phyloP scores from a whole-genome alignment of 2,113 vertebrate genomes.

The Poeciliopsis turrubarensis region DNA sequence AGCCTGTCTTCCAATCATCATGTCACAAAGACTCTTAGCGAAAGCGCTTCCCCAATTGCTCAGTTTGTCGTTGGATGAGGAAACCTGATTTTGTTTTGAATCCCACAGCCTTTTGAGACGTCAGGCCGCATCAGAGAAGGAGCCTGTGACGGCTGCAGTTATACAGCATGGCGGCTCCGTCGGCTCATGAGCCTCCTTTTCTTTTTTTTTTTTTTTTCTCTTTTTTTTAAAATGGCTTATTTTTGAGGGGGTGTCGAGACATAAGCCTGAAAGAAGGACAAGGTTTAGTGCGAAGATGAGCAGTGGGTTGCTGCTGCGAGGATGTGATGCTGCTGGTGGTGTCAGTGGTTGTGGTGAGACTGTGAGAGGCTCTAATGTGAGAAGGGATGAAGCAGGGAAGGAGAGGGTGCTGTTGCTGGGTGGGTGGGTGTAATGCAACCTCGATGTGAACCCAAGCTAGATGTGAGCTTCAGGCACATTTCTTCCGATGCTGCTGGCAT shows the following conservation, averaged over 20 bases:
- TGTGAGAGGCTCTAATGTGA: constrained; percentile 76
- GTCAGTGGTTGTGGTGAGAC: constrained; percentile 62
- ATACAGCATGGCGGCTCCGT: constrained; percentile 64
- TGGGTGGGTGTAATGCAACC: constrained; percentile 62
- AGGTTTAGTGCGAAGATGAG: constrained; percentile 80
- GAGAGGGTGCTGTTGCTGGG: constrained; percentile 48
- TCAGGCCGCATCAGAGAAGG: constrained; percentile 71
- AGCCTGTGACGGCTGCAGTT: constrained; percentile 72
- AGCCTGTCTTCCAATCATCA: constrained; percentile 76
- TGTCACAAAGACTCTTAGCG: constrained; percentile 81
- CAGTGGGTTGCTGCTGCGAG: constrained; percentile 61
- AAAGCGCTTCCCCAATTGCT: constrained; percentile 76
- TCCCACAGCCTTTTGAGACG: constrained; percentile 73
- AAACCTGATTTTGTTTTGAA: constrained; percentile 81
- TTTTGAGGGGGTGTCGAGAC: constrained; percentile 74
- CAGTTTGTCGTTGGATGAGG: constrained; percentile 77
- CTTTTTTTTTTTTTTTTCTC: constrained; percentile 72
- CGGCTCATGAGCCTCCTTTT: constrained; percentile 71
- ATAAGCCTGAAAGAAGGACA: constrained; percentile 81
- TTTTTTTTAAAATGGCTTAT: constrained; percentile 79
- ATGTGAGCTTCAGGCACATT: constrained; percentile 66
- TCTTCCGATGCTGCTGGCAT: constrained; percentile 53
- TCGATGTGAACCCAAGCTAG: constrained; percentile 72
- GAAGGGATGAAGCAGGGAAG: constrained; percentile 65
- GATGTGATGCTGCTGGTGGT: constrained; percentile 67